phyloP scores from a whole-genome alignment of 2,888 invertebrate species.

The Tenthredo notha region DNA sequence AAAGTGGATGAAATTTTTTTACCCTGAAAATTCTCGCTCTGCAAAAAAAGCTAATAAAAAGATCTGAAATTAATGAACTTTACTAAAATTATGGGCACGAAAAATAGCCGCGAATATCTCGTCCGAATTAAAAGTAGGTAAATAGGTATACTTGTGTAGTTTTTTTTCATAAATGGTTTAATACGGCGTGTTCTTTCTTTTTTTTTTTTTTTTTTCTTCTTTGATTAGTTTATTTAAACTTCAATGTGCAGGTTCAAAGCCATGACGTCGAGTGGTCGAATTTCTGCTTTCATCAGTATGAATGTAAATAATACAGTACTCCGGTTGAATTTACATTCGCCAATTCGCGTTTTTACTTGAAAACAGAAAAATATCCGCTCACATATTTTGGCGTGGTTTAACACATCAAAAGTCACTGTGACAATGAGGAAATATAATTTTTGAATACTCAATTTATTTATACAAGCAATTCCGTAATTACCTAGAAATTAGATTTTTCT shows the following conservation, averaged over 20 bases:
- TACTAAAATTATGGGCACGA: no score
- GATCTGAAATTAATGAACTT: no score
- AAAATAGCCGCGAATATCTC: no score
- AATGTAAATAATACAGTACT: background rate
- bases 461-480: no score
- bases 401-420: background rate
- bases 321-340: background rate
- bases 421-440: no score
- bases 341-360: background rate
- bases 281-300: background rate
- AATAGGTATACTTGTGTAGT: no score
- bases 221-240: background rate
- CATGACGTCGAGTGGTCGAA: background rate
- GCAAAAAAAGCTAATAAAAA: no score
- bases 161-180: no score
- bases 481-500: background rate
- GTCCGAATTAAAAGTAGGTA: no score
- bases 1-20: background rate
- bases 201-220: background rate
- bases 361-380: background rate
- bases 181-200: background rate
- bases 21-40: background rate
- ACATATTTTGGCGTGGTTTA: background rate
- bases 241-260: background rate
- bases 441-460: background rate